Evolutionary conservation across 2,888 invertebrate species (phyloP).

Genomic region (Torymus texanus): DNA sequence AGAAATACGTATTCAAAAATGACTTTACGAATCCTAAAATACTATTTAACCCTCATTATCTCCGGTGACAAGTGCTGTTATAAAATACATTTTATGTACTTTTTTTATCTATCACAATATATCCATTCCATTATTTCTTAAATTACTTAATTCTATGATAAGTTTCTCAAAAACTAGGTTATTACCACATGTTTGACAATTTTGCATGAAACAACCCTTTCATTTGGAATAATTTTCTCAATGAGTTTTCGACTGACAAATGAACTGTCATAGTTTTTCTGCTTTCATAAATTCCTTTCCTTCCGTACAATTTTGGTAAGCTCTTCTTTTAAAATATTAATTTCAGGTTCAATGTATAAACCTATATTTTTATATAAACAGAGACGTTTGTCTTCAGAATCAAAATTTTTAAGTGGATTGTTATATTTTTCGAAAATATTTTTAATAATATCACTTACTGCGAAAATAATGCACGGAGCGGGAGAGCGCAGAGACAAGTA

Average conservation of each 20-base stretch:
- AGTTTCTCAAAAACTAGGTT: too few species aligned
- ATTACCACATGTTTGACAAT: too few species aligned
- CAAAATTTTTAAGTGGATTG: not conserved
- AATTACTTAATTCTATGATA: too few species aligned
- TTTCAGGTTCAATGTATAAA: conserved; percentile 6
- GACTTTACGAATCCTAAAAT: not conserved
- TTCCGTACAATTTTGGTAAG: not conserved
- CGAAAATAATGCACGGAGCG: too few species aligned
- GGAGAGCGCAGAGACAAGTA: too few species aligned
- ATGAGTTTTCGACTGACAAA: too few species aligned
- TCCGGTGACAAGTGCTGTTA: not conserved
- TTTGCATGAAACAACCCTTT: too few species aligned
- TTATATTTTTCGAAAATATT: conserved; percentile 8
- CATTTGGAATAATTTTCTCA: too few species aligned
- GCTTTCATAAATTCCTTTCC: not conserved
- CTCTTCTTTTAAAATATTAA: not conserved
- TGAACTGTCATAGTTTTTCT: not conserved
- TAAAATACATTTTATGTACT: not conserved
- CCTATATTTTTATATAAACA: conserved; percentile 7
- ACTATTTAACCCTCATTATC: too few species aligned
- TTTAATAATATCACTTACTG: not conserved
- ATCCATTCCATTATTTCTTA: too few species aligned
- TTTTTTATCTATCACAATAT: not conserved
- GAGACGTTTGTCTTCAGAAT: conserved; percentile 23
- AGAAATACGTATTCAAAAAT: conserved; percentile 8